Evolutionary conservation across 2,797 vertebrate genomes (phyloP).

Genomic region (Melanotaenia trifasciata): DNA sequence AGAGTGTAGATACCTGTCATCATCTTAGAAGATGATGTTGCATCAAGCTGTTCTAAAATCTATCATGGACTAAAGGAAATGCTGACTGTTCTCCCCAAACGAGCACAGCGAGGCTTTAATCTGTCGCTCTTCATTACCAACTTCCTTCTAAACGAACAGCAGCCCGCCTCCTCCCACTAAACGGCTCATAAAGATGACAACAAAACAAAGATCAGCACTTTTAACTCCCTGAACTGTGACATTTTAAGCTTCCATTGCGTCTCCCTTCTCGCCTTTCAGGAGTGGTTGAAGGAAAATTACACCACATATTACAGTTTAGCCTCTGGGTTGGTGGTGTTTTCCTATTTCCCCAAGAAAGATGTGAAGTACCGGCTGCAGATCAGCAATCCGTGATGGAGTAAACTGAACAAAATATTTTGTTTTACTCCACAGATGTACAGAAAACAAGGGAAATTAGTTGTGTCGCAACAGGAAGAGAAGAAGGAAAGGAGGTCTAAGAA

Average conservation of each 20-base stretch:
- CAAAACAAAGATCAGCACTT: neutral
- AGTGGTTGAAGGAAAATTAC: neutral
- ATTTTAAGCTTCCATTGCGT: constrained; percentile 4
- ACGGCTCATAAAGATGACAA: constrained; percentile 32
- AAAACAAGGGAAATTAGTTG: constrained; percentile 1
- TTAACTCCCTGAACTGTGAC: neutral
- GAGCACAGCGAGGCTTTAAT: constrained; percentile 4
- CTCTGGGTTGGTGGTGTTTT: neutral
- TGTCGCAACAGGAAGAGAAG: neutral
- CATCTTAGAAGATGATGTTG: neutral
- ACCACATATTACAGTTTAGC: neutral
- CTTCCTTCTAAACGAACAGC: neutral
- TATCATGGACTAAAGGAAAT: neutral
- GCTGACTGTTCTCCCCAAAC: constrained; percentile 4
- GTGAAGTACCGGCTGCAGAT: neutral
- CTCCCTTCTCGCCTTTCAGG: neutral
- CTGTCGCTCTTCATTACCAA: constrained; percentile 22
- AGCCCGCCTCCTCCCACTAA: constrained; percentile 18
- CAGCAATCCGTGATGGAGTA: neutral
- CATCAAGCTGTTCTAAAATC: constrained; percentile 6
- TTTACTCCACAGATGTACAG: neutral
- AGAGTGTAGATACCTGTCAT: constrained; percentile 16
- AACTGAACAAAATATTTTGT: neutral
- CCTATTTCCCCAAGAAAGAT: neutral
- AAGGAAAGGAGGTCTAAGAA: neutral